Evolutionary conservation across 2,113 vertebrate species (phyloP).

Genomic region (Thalassarche chlororhynchos): DNA sequence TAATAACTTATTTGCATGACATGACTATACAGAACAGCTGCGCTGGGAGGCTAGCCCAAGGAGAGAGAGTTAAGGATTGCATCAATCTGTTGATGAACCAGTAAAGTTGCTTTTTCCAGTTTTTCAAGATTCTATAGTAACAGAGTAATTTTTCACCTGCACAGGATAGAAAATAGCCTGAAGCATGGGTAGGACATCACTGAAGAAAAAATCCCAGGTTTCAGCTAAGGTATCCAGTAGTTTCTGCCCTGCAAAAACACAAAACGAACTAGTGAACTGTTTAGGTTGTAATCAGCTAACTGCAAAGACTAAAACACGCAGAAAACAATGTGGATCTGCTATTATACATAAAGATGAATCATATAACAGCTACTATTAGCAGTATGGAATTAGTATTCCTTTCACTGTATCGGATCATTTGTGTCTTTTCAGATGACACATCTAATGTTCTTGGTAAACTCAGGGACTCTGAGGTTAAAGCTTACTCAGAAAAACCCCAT

Average conservation of each 20-base stretch:
- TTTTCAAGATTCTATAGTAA: constrained; percentile 28
- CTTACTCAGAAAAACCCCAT: background rate
- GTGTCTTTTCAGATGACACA: background rate
- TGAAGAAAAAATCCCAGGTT: constrained; percentile 99
- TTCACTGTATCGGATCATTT: background rate
- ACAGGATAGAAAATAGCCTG: constrained; percentile 98
- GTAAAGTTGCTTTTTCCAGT: background rate
- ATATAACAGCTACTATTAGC: background rate
- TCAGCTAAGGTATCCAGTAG: constrained; percentile 94
- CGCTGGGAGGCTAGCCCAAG: background rate
- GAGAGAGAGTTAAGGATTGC: background rate
- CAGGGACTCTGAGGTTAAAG: background rate
- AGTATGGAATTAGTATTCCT: background rate
- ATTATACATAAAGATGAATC: background rate
- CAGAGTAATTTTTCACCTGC: constrained; percentile 80
- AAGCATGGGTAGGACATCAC: constrained; percentile 93
- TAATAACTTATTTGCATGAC: constrained; percentile 15
- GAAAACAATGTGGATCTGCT: background rate
- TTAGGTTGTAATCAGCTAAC: background rate
- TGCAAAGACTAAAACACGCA: background rate
- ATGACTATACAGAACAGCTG: background rate
- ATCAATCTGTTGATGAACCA: background rate
- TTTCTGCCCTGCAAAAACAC: constrained; percentile 89
- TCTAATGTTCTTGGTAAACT: background rate
- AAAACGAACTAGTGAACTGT: background rate